Conservation (phyloP, 2,113 vertebrate species). For the Hydrochoerus hydrochaeris region DNA sequence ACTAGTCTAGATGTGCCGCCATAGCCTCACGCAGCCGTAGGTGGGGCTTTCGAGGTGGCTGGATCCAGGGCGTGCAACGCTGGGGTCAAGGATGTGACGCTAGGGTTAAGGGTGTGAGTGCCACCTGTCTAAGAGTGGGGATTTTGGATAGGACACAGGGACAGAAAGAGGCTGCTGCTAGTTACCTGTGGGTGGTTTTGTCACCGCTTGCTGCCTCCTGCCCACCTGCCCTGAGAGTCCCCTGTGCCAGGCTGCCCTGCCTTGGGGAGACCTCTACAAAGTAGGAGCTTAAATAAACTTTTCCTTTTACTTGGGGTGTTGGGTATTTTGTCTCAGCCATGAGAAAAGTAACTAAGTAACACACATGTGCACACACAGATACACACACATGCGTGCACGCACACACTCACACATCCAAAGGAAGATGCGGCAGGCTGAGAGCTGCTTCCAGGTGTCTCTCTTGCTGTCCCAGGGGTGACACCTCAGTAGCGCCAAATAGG, state of each 20-base stretch:
- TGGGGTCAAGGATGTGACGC: background rate
- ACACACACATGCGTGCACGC: too few relatives aligned
- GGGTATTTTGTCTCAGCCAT: background rate
- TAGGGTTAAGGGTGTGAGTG: background rate
- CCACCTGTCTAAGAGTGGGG: background rate
- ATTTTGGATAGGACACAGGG: background rate
- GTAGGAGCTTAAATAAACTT: background rate
- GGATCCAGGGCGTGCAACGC: too few relatives aligned
- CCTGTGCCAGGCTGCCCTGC: background rate
- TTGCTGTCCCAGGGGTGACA: too few relatives aligned
- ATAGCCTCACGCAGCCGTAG: background rate
- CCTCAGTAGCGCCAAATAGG: rapidly evolving
- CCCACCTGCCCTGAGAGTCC: background rate
- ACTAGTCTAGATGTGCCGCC: background rate
- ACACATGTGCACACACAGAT: background rate
- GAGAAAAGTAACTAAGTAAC: background rate
- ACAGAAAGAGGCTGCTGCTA: background rate
- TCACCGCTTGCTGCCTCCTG: background rate
- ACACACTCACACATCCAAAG: too few relatives aligned
- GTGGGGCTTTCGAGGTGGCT: background rate
- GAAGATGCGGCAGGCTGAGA: rapidly evolving
- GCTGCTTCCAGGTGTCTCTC: background rate
- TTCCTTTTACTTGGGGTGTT: background rate
- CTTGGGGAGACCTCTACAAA: background rate
- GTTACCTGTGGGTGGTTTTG: background rate